Evolutionary conservation across 1,140 invertebrate species (phyloP).

Genomic region (Drosophila funebris): DNA sequence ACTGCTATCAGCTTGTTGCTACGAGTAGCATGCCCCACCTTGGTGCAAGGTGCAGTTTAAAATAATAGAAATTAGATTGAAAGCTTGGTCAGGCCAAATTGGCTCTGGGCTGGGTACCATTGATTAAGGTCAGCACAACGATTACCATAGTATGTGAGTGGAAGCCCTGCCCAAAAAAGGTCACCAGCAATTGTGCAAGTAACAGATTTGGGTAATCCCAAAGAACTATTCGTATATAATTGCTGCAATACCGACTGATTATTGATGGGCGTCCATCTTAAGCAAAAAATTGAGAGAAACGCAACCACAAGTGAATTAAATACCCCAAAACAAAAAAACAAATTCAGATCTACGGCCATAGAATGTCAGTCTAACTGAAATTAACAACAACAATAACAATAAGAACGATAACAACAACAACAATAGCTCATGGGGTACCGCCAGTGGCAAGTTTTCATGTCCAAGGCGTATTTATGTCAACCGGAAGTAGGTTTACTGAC

Average conservation of each 20-base stretch:
- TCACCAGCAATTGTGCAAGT: slow-evolving; percentile 3
- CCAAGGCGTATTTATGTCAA: slow-evolving; percentile 84
- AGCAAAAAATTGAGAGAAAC: background rate
- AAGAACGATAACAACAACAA: slow-evolving; percentile 46
- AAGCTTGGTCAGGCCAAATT: slow-evolving; percentile 28
- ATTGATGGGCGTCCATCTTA: background rate
- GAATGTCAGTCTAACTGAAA: slow-evolving; percentile 44
- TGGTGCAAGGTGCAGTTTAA: slow-evolving; percentile 38
- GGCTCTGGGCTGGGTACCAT: slow-evolving; percentile 16
- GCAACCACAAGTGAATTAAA: slow-evolving; percentile 27
- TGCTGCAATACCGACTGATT: background rate
- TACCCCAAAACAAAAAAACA: slow-evolving; percentile 14
- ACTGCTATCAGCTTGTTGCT: slow-evolving; percentile 45
- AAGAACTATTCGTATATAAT: background rate
- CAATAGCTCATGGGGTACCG: slow-evolving; percentile 60
- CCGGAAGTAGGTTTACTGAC: slow-evolving; percentile 84
- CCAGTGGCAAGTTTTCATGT: slow-evolving; percentile 83
- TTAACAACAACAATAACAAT: slow-evolving; percentile 17
- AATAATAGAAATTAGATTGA: slow-evolving; percentile 51
- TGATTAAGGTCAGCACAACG: slow-evolving; percentile 43
- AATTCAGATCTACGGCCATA: slow-evolving; percentile 41
- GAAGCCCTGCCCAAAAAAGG: slow-evolving; percentile 16
- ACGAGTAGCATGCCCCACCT: slow-evolving; percentile 20
- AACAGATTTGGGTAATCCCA: background rate
- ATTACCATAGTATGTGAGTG: slow-evolving; percentile 8